phyloP scores from a whole-genome alignment of 2,797 vertebrate species.

The Onychomys arenicola region DNA sequence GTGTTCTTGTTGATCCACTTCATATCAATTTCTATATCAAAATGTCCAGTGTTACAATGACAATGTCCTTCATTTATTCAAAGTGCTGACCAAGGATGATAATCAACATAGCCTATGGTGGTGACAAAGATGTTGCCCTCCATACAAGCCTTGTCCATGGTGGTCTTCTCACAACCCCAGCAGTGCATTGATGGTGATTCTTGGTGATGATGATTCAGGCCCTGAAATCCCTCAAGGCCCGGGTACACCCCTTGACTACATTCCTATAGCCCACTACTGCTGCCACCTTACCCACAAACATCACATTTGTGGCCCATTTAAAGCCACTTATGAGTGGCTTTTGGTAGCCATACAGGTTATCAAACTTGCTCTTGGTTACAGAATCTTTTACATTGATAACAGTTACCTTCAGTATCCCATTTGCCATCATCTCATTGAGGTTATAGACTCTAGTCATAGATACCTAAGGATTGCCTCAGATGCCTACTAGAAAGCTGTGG shows the following conservation, averaged over 20 bases:
- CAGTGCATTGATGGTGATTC: constrained; percentile 92
- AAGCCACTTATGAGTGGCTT: neutral
- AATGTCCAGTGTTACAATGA: constrained; percentile 97
- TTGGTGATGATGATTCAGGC: constrained; percentile 95
- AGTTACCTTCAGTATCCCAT: neutral
- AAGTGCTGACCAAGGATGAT: constrained; percentile 90
- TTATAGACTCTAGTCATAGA: neutral
- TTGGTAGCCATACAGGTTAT: neutral
- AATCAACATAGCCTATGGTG: constrained; percentile 95
- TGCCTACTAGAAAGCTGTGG: neutral
- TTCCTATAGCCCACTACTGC: neutral
- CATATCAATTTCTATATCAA: constrained; percentile 97
- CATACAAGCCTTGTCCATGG: constrained; percentile 96
- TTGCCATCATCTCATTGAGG: neutral
- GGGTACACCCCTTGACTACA: neutral
- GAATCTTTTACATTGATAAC: neutral
- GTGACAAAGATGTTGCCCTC: constrained; percentile 99
- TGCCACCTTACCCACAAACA: neutral
- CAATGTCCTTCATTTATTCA: constrained; percentile 96
- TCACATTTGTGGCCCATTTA: neutral
- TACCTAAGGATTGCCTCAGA: neutral
- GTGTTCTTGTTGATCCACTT: constrained; percentile 94
- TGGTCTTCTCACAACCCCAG: constrained; percentile 96
- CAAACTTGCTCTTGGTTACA: neutral
- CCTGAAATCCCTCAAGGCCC: constrained; percentile 92